These are phyloP conservation scores for Pegoplata infirma DNA, from an alignment of 2,888 invertebrate species.

Conservation along the genomic window DNA sequence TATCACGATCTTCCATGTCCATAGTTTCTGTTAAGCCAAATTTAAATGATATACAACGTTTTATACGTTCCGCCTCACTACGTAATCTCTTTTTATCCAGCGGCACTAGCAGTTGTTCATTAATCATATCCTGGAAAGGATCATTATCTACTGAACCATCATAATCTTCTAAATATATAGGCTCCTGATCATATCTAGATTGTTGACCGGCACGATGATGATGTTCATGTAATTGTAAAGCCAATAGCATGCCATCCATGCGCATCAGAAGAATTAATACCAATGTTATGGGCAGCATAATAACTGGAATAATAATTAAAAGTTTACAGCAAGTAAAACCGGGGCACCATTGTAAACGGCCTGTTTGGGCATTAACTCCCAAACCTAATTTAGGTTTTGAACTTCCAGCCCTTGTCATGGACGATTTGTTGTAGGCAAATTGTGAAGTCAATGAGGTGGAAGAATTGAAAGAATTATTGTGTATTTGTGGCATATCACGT, in stretches of 20 bases:
- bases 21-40: conserved; percentile 71
- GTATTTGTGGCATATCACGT: conserved; percentile 68
- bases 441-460: conserved; percentile 9
- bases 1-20: conserved; percentile 81
- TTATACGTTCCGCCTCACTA: conserved; percentile 66
- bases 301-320: conserved; percentile 76
- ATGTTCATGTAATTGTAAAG: conserved; percentile 69
- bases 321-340: conserved; percentile 76
- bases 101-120: conserved; percentile 63
- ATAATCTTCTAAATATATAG: conserved; percentile 66
- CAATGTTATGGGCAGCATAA: conserved; percentile 76
- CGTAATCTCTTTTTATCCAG: conserved; percentile 52
- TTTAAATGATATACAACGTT: conserved; percentile 72
- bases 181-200: conserved; percentile 29
- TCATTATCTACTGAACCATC: conserved; percentile 64
- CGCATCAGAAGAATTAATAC: conserved; percentile 74
- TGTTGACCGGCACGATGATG: conserved; percentile 63
- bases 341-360: conserved; percentile 78
- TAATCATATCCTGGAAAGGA: conserved; percentile 64
- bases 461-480: conserved; percentile 56
- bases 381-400: conserved; percentile 70
- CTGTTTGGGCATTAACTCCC: conserved; percentile 76
- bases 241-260: conserved; percentile 74
- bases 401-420: conserved; percentile 45
- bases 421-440: background rate